Evolutionary conservation across 2,888 invertebrate species (phyloP).

Genomic region (Pseudanteris insignis): DNA sequence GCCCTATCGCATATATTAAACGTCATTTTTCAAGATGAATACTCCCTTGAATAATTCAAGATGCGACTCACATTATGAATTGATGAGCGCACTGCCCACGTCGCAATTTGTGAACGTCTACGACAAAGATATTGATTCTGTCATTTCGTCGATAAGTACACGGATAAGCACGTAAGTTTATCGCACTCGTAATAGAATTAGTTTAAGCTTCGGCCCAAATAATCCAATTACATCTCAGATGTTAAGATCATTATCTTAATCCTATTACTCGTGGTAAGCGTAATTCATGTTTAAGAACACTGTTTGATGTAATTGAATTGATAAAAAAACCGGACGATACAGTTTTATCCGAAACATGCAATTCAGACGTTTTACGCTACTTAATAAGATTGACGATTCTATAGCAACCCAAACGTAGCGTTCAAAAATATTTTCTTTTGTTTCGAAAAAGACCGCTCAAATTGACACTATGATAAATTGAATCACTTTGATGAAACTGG

Average conservation of each 20-base stretch:
- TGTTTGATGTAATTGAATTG: slow-evolving; percentile 32
- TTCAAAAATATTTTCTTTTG: too few relatives aligned
- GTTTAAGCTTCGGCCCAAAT: slow-evolving; percentile 34
- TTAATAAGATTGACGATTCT: too few relatives aligned
- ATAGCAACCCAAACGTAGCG: too few relatives aligned
- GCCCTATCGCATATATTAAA: too few relatives aligned
- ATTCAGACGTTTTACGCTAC: too few relatives aligned
- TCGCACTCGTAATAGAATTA: slow-evolving; percentile 41
- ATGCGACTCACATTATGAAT: slow-evolving; percentile 6
- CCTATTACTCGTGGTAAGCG: slow-evolving; percentile 32
- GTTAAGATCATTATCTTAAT: slow-evolving; percentile 40
- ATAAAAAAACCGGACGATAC: too few relatives aligned
- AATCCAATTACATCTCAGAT: slow-evolving; percentile 34
- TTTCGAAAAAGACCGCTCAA: too few relatives aligned
- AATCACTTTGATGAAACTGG: too few relatives aligned
- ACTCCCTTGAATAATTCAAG: slow-evolving; percentile 9
- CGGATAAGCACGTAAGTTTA: slow-evolving; percentile 35
- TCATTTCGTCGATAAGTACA: slow-evolving; percentile 28
- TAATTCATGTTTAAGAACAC: slow-evolving; percentile 39
- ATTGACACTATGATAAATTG: too few relatives aligned
- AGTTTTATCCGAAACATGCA: too few relatives aligned
- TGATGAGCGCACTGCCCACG: slow-evolving; percentile 10
- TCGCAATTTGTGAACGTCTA: slow-evolving; percentile 8
- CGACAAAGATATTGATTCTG: slow-evolving; percentile 26
- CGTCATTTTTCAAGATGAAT: slow-evolving; percentile 6